Evolutionary conservation across 1,140 invertebrate species (phyloP).

Genomic region (Scylla paramamosain): DNA sequence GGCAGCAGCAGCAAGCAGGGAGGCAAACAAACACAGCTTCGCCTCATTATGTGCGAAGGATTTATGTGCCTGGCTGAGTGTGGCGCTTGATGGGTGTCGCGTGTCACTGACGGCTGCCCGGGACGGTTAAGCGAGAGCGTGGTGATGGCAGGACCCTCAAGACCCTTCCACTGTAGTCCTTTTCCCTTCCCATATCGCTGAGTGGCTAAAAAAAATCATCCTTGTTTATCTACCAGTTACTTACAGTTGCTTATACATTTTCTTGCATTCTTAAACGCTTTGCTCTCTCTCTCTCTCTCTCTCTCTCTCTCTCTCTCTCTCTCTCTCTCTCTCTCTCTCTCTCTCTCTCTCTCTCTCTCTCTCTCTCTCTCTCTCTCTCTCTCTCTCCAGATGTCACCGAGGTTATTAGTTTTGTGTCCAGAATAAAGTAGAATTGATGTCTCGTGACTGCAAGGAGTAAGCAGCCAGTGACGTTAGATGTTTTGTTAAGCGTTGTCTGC

Average conservation of each 20-base stretch:
- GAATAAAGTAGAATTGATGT: not conserved
- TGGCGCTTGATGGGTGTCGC: no score
- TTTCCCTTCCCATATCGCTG: no score
- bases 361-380: not conserved
- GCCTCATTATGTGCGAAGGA: no score
- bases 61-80: no score
- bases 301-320: not conserved
- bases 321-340: not conserved
- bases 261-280: not conserved
- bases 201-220: no score
- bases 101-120: no score
- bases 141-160: no score
- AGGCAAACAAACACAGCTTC: no score
- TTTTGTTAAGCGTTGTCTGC: not conserved
- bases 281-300: not conserved
- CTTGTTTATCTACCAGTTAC: no score
- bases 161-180: no score
- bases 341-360: constrained; percentile 24
- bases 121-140: no score
- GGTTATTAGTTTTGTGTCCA: not conserved
- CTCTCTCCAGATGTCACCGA: not conserved
- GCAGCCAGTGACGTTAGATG: not conserved
- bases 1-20: no score
- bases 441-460: not conserved
- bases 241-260: not conserved